Evolutionary conservation across 2,797 vertebrate genomes (phyloP), one percentile per base, ranked within the genome.

Genomic region (Cyclura pinguis): DNA sequence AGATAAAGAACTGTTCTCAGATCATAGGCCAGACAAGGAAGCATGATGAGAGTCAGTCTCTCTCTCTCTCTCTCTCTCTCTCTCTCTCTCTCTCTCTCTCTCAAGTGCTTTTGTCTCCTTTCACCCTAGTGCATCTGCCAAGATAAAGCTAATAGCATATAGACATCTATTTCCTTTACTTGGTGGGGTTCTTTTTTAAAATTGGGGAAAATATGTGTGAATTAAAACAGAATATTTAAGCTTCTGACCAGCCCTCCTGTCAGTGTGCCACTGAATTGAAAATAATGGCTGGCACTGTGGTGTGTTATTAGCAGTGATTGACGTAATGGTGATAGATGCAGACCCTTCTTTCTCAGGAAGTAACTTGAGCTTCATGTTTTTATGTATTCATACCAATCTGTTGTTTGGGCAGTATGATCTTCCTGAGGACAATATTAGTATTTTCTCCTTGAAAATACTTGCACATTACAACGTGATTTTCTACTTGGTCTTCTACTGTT

Each of bases 111-210:
- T 72, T 73, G 72, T 16, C 69, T 93, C 81, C 50, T 3, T 1
- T 88, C 47, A 4, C 35, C 86, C 9, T 42, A 3, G 29, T 87
- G 64, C 87, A 91, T 57, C 92, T 95, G 91, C 91, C 35, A 0
- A 12, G 69, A 38, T 18, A 84, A 91, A 89, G 81, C 92, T 92
- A 88, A 89, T 94, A 90, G 90, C 83, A 0, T 73, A 82, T 29
- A 87, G 84, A 91, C 92, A 90, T 92, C 35, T 94, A 85, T 85
- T 91, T 88, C 27, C 59, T 89, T 6, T 91, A 12, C 57, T 92
- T 55, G 24, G 0, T 74, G 52, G 35, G 85, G 16, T 92, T 73
- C 18, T 0, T 76, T 59, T 52, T 74, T 92, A 88, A 91, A 87
- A 94, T 92, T 82, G 29, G 52, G 78, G 81, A 27, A 76, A 78